Evolutionary conservation across 2,888 invertebrate genomes (phyloP).

Genomic region (Polylopha cassiicola): DNA sequence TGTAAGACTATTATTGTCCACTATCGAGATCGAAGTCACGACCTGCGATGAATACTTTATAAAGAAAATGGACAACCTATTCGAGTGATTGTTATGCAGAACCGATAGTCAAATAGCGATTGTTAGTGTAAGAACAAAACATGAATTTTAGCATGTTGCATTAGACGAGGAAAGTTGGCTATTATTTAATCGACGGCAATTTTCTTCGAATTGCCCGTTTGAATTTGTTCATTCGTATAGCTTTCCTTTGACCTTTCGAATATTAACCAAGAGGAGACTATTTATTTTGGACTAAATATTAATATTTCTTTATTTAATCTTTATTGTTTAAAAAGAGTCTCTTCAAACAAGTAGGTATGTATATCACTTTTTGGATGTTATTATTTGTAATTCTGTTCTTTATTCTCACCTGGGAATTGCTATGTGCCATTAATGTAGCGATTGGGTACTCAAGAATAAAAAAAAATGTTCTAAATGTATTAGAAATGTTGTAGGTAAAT

Average conservation of each 20-base stretch:
- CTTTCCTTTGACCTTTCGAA: slow-evolving; percentile 6
- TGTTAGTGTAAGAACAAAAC: slow-evolving; percentile 4
- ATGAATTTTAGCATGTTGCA: slow-evolving; percentile 8
- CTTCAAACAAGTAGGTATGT: too few relatives aligned
- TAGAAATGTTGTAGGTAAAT: too few relatives aligned
- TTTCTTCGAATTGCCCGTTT: slow-evolving; percentile 5
- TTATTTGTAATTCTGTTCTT: too few relatives aligned
- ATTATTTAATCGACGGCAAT: slow-evolving; percentile 17
- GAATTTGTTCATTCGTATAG: neutral
- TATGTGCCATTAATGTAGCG: too few relatives aligned
- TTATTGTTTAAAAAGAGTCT: too few relatives aligned
- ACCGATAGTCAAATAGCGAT: slow-evolving; percentile 5
- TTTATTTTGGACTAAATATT: too few relatives aligned
- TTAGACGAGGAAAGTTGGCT: slow-evolving; percentile 8
- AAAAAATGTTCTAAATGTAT: too few relatives aligned
- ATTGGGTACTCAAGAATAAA: too few relatives aligned
- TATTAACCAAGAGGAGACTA: too few relatives aligned
- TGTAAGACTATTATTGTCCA: slow-evolving; percentile 27
- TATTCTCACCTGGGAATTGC: too few relatives aligned
- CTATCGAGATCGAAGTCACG: slow-evolving; percentile 38
- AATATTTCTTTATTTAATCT: too few relatives aligned
- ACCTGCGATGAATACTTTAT: slow-evolving; percentile 12
- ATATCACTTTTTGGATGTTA: too few relatives aligned
- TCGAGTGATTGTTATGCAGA: slow-evolving; percentile 10
- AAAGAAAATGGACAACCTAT: slow-evolving; percentile 9